Conservation (phyloP, 2,797 vertebrate species). For the Sebastes matsubarae region DNA sequence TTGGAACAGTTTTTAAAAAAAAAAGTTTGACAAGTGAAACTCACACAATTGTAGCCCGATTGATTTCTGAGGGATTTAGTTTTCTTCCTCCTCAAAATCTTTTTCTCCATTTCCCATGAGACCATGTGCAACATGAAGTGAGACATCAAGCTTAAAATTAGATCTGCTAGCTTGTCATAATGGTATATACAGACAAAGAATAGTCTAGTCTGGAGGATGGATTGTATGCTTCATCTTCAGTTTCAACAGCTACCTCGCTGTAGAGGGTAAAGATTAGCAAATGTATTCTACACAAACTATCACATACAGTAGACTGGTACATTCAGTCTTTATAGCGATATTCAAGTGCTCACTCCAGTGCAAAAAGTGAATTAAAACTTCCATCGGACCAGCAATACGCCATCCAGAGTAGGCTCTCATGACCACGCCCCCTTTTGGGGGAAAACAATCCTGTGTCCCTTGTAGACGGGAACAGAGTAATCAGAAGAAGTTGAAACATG, state of each 20-base stretch:
- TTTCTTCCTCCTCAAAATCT: not conserved
- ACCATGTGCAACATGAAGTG: not conserved
- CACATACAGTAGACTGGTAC: not conserved
- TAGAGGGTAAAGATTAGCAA: not conserved
- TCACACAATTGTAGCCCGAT: not conserved
- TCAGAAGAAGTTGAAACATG: no score
- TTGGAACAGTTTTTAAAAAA: not conserved
- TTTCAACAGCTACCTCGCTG: not conserved
- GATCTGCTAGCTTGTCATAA: not conserved
- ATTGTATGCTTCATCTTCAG: not conserved
- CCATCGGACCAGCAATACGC: no score
- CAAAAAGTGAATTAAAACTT: not conserved
- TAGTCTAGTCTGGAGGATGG: not conserved
- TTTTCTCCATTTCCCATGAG: conserved; percentile 11
- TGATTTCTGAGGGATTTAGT: conserved; percentile 3
- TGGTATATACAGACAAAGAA: not conserved
- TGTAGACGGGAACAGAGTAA: no score
- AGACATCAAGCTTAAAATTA: conserved; percentile 8
- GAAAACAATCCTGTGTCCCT: no score
- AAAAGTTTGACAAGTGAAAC: not conserved
- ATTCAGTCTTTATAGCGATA: not conserved
- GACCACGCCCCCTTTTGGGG: no score
- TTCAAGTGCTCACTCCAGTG: not conserved
- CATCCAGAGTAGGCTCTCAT: no score
- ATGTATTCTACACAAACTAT: not conserved